Percentiles rank a stretch among this genome's conserved stretches.
Conservation (phyloP, 2,797 vertebrate genomes). For the Glossophaga mutica region DNA sequence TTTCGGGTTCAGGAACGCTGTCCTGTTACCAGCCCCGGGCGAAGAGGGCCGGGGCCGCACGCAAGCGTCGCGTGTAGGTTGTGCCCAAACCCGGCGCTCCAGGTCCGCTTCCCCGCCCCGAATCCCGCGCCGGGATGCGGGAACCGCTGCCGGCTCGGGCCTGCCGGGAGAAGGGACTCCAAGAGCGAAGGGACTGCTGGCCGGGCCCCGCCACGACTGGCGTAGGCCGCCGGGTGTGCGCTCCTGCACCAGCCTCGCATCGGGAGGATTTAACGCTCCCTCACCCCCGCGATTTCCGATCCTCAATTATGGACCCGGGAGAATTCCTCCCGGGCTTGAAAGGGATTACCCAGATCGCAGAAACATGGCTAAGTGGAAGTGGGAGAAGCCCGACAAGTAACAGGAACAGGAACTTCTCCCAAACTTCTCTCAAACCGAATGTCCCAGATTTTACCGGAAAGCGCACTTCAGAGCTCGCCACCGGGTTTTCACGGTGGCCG, state of each 20-base stretch:
- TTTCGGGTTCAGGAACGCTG: not conserved
- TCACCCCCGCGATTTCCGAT: conserved; percentile 22
- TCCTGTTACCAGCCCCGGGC: not conserved
- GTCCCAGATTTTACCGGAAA: not conserved
- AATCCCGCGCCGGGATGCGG: accelerated
- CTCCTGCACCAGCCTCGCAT: not conserved
- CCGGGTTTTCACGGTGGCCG: not conserved
- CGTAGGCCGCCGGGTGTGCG: not conserved
- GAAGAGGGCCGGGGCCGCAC: accelerated
- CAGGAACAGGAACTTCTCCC: not conserved
- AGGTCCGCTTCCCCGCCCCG: not conserved
- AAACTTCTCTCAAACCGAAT: not conserved
- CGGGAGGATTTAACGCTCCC: not conserved
- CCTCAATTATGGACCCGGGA: conserved; percentile 39
- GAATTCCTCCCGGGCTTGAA: conserved; percentile 52
- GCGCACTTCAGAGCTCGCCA: not conserved
- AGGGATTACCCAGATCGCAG: conserved; percentile 54
- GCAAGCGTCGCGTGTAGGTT: not conserved
- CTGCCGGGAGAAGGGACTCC: not conserved
- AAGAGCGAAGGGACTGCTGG: not conserved
- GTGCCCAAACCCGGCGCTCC: not conserved
- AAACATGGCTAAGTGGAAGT: conserved; percentile 36
- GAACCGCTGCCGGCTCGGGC: accelerated
- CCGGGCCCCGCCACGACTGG: not conserved
- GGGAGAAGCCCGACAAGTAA: not conserved